A percentile compares a stretch with the other conserved stretches of the same genome.
phyloP scores from a whole-genome alignment of 2,888 invertebrate species.

The Erynnis tages region DNA sequence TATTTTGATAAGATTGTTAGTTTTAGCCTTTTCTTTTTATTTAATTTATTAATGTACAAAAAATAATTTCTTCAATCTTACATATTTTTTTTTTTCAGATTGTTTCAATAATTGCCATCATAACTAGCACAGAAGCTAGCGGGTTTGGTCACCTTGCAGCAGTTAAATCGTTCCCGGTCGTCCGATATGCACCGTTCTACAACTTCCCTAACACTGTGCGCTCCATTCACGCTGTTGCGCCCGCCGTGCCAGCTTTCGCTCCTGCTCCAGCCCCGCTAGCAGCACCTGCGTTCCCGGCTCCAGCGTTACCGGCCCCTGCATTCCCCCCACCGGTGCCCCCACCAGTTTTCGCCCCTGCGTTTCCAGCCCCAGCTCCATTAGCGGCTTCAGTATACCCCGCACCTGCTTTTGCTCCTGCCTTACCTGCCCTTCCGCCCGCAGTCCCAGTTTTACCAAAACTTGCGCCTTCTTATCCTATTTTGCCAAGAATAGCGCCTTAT shows the following conservation, averaged over 20 bases:
- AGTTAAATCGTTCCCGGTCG: conserved; percentile 61
- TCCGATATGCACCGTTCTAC: conserved; percentile 73
- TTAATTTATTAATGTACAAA: too few species aligned
- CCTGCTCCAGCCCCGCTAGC: conserved; percentile 44
- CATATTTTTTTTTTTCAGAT: conserved; percentile 62
- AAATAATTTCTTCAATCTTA: too few species aligned
- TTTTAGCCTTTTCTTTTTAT: too few species aligned
- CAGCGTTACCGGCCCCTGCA: conserved; percentile 34
- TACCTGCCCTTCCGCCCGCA: conserved; percentile 33
- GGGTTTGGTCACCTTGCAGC: conserved; percentile 65
- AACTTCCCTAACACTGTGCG: conserved; percentile 66
- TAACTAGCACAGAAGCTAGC: conserved; percentile 71
- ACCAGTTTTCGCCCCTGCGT: conserved; percentile 32
- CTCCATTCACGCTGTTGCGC: conserved; percentile 68
- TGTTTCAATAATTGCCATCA: conserved; percentile 51
- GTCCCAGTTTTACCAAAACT: conserved; percentile 31
- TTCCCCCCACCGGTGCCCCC: conserved; percentile 29
- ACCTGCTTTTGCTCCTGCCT: conserved; percentile 36
- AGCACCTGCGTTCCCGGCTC: conserved; percentile 36
- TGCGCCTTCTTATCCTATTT: conserved; percentile 30
- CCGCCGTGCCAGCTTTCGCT: conserved; percentile 43
- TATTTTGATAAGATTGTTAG: too few species aligned
- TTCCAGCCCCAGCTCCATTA: conserved; percentile 28
- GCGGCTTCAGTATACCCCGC: conserved; percentile 30
- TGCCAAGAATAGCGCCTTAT: conserved; percentile 38